A percentile compares a stretch with the other conserved stretches of the same genome.
Conservation (phyloP, 2,113 vertebrate species). For the Engraulis encrasicolus region DNA sequence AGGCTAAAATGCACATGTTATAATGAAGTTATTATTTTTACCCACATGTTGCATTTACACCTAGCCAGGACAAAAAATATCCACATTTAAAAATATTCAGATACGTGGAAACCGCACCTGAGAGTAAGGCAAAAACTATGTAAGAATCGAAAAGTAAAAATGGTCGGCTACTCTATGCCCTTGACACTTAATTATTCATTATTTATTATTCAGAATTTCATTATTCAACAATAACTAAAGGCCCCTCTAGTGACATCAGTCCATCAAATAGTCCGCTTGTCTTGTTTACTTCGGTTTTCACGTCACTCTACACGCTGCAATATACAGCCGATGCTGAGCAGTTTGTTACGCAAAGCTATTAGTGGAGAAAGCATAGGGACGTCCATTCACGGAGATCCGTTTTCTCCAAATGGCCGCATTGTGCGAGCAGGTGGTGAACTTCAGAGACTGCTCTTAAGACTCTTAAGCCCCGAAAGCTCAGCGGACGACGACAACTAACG, state of each 20-base stretch:
- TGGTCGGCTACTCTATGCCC: too few relatives aligned
- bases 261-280: neutral
- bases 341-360: constrained; percentile 47
- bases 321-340: constrained; percentile 41
- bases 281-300: constrained; percentile 2
- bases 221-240: too few relatives aligned
- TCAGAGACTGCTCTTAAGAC: constrained; percentile 62
- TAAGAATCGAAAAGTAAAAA: too few relatives aligned
- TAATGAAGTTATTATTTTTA: too few relatives aligned
- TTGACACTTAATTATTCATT: too few relatives aligned
- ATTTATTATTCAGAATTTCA: neutral
- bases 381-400: constrained; percentile 49
- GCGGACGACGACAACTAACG: too few relatives aligned
- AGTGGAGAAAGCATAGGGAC: constrained; percentile 29
- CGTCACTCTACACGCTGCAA: neutral
- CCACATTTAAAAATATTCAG: too few relatives aligned
- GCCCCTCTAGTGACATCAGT: neutral
- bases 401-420: constrained; percentile 57
- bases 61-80: too few relatives aligned
- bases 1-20: too few relatives aligned
- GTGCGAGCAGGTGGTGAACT: constrained; percentile 66
- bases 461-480: constrained; percentile 65
- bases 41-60: too few relatives aligned
- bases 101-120: too few relatives aligned
- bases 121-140: too few relatives aligned